A percentile compares a stretch with the other conserved stretches of the same genome.
Evolutionary conservation across 2,888 invertebrate species (phyloP).

Genomic region (Pomacea canaliculata): DNA sequence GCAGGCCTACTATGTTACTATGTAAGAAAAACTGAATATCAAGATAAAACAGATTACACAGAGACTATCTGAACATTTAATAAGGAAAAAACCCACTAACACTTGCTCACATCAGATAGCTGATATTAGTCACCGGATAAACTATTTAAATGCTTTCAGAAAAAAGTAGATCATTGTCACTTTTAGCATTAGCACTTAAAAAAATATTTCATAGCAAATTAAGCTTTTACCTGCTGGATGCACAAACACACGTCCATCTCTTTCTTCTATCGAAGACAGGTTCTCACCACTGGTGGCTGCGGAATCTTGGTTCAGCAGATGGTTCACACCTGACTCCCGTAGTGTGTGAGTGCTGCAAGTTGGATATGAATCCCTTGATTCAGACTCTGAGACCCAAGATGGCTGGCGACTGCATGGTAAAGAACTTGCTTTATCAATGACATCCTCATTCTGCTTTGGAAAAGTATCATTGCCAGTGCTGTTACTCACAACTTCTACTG

Average conservation of each 20-base stretch:
- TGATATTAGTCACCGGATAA: too few relatives aligned
- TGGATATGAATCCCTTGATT: constrained; percentile 8
- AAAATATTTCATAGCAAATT: background rate
- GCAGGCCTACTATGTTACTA: too few relatives aligned
- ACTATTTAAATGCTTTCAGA: too few relatives aligned
- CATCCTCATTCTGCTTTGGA: background rate
- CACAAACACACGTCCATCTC: background rate
- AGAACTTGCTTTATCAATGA: background rate
- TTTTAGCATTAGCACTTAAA: too few relatives aligned
- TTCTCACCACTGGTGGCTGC: constrained; percentile 2
- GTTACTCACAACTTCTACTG: constrained; percentile 27
- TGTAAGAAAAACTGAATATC: too few relatives aligned
- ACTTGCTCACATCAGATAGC: too few relatives aligned
- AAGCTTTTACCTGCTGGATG: constrained; percentile 13
- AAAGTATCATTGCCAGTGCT: background rate
- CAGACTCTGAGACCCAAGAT: background rate
- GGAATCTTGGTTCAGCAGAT: constrained; percentile 8
- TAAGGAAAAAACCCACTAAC: too few relatives aligned
- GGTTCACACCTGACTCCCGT: constrained; percentile 1
- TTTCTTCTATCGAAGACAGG: constrained; percentile 11
- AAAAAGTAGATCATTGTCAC: too few relatives aligned
- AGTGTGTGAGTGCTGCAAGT: background rate
- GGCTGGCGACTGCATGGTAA: background rate
- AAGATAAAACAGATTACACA: too few relatives aligned
- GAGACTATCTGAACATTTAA: too few relatives aligned